Evolutionary conservation across 2,888 invertebrate species (phyloP), one percentile per base, ranked within the genome.

Genomic region (Gortyna flavago): DNA sequence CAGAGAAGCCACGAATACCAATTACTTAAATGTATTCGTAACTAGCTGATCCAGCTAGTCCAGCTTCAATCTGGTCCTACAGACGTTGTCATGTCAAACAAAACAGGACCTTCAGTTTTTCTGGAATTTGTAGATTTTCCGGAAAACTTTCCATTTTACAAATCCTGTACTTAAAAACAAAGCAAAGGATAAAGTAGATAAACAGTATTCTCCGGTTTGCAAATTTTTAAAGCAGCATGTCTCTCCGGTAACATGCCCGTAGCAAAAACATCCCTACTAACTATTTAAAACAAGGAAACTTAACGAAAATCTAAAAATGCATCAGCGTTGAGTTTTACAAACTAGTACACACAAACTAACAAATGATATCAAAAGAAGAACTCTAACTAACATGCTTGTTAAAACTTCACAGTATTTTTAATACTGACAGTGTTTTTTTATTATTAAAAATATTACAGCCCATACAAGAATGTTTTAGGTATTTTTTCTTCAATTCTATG

Each of bases 391-490:
- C 54, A 61, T 41, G 82, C 66, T 80, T 57, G 80, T 80, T 75
- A 81, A 62, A 81, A 80, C 54, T 80, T 80, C 21, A 25, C 38
- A 59, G 8, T n/a, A 79, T 79, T 57, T 44, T 54, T 11, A 54
- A 57, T 64, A 79, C 38, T 29, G 57, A 5, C 4, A 48, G 9
- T 5, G 3, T 32, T 54, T 38, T 38, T 51, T 11, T 6, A 18
- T n/a, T n/a, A n/a, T 71, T 18, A 18, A 67, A 68, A 4, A 64
- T 41, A n/a, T 18, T 2, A 13, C 4, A 16, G 21, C 25, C 11
- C 18, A 32, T 9, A 18, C 54, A 65, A 44, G 32, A 44, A 64
- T 29, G 18, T 64, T 57, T 21, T 18, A n/a, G n/a, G n/a, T n/a
- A n/a, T 75, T 75, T 32, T 41, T 51, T 41, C 21, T 51, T 41